Percentiles rank a stretch among this genome's conserved stretches.
Conservation (phyloP, 2,797 vertebrate species). For the Gymnodraco acuticeps region DNA sequence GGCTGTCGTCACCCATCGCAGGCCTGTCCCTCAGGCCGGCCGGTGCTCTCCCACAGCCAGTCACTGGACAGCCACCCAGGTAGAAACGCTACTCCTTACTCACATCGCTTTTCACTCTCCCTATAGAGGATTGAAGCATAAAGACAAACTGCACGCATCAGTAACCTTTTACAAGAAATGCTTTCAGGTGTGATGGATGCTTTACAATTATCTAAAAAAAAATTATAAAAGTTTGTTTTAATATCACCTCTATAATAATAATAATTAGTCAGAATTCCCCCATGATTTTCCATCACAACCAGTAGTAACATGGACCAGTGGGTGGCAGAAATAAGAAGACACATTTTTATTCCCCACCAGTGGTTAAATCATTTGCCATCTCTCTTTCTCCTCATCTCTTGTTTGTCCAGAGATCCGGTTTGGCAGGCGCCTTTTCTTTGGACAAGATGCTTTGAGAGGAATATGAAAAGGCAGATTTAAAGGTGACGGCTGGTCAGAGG, state of each 20-base stretch:
- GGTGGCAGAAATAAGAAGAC: slow-evolving; percentile 86
- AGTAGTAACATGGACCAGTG: slow-evolving; percentile 8
- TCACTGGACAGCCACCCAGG: slow-evolving; percentile 74
- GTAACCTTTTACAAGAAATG: slow-evolving; percentile 34
- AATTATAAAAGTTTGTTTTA: slow-evolving; percentile 3
- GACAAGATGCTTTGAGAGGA: slow-evolving; percentile 99
- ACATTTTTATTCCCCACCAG: slow-evolving; percentile 83
- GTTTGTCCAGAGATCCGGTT: slow-evolving; percentile 98
- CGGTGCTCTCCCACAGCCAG: slow-evolving; percentile 40
- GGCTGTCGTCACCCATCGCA: slow-evolving; percentile 72
- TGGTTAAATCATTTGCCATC: slow-evolving; percentile 92
- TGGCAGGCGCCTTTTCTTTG: slow-evolving; percentile 96
- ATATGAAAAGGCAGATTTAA: slow-evolving; percentile 99
- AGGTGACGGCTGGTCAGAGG: slow-evolving; percentile 98
- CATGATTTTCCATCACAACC: not conserved
- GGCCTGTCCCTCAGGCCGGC: slow-evolving; percentile 71
- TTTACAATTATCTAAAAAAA: slow-evolving; percentile 7
- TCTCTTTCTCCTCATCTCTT: slow-evolving; percentile 77
- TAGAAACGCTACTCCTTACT: slow-evolving; percentile 39
- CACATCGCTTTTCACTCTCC: slow-evolving; percentile 37
- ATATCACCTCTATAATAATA: not conserved
- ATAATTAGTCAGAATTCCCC: not conserved
- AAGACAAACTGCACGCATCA: slow-evolving; percentile 30
- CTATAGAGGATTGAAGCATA: slow-evolving; percentile 45
- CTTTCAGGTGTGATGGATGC: slow-evolving; percentile 37